Conservation (phyloP, 2,113 vertebrate species). For the Pelodiscus sinensis region DNA sequence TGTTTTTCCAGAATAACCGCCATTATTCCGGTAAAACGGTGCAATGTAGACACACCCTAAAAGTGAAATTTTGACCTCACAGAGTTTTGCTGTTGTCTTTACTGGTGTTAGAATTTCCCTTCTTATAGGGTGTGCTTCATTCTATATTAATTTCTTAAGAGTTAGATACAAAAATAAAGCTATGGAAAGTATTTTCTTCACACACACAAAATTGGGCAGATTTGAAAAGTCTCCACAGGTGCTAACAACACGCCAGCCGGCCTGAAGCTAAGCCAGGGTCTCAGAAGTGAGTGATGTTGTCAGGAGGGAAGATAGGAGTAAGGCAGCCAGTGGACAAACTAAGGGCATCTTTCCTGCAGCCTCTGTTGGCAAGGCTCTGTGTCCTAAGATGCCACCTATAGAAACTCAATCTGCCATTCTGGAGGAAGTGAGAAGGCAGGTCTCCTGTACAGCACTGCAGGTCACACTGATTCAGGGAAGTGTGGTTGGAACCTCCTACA, state of each 20-base stretch:
- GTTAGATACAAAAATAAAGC: background rate
- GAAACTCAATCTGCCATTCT: background rate
- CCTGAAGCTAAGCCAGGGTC: background rate
- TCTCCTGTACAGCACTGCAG: background rate
- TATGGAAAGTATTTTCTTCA: background rate
- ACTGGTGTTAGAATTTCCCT: background rate
- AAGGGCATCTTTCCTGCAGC: background rate
- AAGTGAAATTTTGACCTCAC: background rate
- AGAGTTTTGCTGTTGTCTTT: background rate
- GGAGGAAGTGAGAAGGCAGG: background rate
- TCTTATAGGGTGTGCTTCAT: background rate
- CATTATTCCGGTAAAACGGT: too few relatives aligned
- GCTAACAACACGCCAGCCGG: background rate
- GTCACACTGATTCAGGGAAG: background rate
- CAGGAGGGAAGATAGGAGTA: background rate
- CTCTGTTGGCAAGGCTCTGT: background rate
- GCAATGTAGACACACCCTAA: too few relatives aligned
- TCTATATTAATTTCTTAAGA: background rate
- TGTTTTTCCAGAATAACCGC: too few relatives aligned
- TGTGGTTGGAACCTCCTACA: background rate
- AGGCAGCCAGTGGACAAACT: background rate
- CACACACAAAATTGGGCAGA: background rate
- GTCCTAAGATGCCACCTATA: background rate
- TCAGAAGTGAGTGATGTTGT: background rate
- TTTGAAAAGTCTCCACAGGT: background rate